Evolutionary conservation across 1,140 invertebrate genomes (phyloP).

Genomic region (Temnothorax longispinosus): DNA sequence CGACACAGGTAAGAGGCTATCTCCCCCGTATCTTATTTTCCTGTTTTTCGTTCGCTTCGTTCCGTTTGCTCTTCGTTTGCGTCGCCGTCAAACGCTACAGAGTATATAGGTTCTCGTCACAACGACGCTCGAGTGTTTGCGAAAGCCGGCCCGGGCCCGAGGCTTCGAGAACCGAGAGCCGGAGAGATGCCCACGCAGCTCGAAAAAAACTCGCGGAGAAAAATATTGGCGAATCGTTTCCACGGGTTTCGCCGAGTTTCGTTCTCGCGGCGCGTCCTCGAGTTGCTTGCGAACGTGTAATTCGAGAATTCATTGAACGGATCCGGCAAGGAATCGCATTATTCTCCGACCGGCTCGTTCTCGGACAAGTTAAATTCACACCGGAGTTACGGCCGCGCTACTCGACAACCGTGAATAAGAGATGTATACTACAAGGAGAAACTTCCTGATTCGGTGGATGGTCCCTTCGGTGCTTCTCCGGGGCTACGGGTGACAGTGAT

Average conservation of each 20-base stretch:
- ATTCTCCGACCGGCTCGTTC: conserved; percentile 21
- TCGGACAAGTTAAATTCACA: conserved; percentile 41
- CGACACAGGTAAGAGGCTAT: conserved; percentile 90
- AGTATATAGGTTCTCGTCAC: conserved; percentile 26
- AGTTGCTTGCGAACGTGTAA: conserved; percentile 39
- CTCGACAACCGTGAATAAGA: conserved; percentile 57
- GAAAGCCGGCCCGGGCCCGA: conserved; percentile 37
- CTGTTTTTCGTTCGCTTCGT: conserved; percentile 14
- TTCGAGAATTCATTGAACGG: conserved; percentile 49
- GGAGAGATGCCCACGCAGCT: conserved; percentile 35
- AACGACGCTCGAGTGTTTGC: conserved; percentile 65
- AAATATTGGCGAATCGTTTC: conserved; percentile 68
- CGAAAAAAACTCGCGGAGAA: conserved; percentile 54
- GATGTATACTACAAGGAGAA: conserved; percentile 34
- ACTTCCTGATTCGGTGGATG: conserved; percentile 42
- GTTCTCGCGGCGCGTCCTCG: not conserved
- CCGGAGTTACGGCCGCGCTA: conserved; percentile 26
- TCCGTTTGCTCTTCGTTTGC: conserved; percentile 40
- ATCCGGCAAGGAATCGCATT: conserved; percentile 23
- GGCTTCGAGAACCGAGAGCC: not conserved
- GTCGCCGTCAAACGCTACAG: conserved; percentile 26
- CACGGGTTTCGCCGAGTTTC: conserved; percentile 19
- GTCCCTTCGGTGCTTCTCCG: conserved; percentile 28
- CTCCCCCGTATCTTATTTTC: not conserved
- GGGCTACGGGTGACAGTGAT: conserved; percentile 46